Evolutionary conservation across 1,140 invertebrate genomes (phyloP).

Genomic region (Ceratina calcarata): DNA sequence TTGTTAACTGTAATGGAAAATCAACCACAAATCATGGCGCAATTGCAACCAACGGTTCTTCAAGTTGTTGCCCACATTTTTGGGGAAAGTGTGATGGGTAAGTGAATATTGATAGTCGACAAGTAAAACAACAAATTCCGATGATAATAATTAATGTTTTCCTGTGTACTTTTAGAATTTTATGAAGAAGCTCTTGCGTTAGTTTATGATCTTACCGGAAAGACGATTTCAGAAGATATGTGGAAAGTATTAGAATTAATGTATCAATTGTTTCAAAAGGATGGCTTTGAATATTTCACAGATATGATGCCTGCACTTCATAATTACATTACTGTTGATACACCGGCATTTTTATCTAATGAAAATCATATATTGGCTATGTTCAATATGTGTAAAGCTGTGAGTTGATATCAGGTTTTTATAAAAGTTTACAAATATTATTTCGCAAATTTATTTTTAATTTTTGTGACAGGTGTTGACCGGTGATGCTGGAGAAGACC

Average conservation of each 20-base stretch:
- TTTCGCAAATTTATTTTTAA: constrained; percentile 8
- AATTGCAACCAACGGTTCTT: constrained; percentile 96
- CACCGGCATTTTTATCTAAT: constrained; percentile 94
- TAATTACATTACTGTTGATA: constrained; percentile 98
- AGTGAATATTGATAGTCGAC: constrained; percentile 53
- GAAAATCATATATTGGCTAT: constrained; percentile 94
- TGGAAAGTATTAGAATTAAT: constrained; percentile 97
- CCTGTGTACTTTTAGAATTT: constrained; percentile 87
- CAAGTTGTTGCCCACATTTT: constrained; percentile 95
- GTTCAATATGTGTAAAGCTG: constrained; percentile 97
- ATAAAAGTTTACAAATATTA: background rate
- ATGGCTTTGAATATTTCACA: constrained; percentile 97
- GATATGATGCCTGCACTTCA: constrained; percentile 99
- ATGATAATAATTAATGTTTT: constrained; percentile 7
- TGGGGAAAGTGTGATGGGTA: constrained; percentile 90
- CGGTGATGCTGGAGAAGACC: constrained; percentile 94
- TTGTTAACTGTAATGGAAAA: constrained; percentile 97
- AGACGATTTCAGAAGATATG: constrained; percentile 94
- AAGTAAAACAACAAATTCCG: constrained; percentile 18
- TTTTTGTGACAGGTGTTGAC: constrained; percentile 83
- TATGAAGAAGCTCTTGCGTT: constrained; percentile 97
- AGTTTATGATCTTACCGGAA: constrained; percentile 94
- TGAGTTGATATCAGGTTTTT: constrained; percentile 75
- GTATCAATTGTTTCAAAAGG: constrained; percentile 94
- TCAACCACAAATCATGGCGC: constrained; percentile 91